A percentile compares a stretch with the other conserved stretches of the same genome.
These are phyloP conservation scores for Catharus minimus DNA, from an alignment of 2,113 vertebrate genomes.

Conservation along the genomic window DNA sequence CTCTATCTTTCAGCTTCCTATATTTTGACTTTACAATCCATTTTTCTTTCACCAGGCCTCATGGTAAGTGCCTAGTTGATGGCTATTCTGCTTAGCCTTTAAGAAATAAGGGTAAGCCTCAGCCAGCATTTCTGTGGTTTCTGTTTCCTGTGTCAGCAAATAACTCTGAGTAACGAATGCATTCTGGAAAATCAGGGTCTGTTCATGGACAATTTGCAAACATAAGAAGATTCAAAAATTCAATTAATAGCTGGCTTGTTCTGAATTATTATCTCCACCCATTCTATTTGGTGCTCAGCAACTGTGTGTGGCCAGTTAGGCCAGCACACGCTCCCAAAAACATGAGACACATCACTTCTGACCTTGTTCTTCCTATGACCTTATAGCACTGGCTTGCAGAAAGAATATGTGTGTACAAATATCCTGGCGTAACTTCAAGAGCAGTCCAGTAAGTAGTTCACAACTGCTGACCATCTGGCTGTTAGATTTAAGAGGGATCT, in stretches of 20 bases:
- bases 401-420: not conserved
- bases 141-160: constrained; percentile 55
- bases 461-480: constrained; percentile 64
- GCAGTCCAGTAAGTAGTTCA: constrained; percentile 31
- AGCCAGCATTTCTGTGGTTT: constrained; percentile 23
- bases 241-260: not conserved
- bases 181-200: constrained; percentile 22
- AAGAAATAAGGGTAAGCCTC: constrained; percentile 1
- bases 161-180: constrained; percentile 36
- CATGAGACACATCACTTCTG: not conserved
- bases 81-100: not conserved
- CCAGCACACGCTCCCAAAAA: not conserved
- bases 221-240: not conserved
- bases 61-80: not conserved
- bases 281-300: not conserved
- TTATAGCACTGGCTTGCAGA: constrained; percentile 24
- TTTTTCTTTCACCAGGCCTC: not conserved
- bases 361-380: constrained; percentile 52
- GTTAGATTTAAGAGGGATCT: constrained; percentile 42
- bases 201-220: constrained; percentile 23
- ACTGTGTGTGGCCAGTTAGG: not conserved
- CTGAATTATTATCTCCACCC: not conserved
- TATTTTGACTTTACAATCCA: constrained; percentile 4
- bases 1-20: constrained; percentile 5
- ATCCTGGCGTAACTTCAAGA: constrained; percentile 35